A percentile compares a stretch with the other conserved stretches of the same genome.
Conservation (phyloP, 2,888 invertebrate genomes). For the Gasteruption jaculator region DNA sequence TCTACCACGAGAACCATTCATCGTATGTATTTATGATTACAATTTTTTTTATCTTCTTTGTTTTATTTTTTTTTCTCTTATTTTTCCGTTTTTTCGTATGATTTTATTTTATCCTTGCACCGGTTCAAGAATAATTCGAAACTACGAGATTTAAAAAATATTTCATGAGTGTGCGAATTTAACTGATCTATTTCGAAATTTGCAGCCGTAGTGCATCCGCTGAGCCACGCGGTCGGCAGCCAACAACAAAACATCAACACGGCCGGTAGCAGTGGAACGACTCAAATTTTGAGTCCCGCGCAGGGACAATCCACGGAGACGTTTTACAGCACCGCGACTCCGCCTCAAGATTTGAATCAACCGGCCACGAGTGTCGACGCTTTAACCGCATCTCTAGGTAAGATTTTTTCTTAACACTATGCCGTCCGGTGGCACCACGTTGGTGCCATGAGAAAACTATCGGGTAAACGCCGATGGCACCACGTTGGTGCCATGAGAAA, state of each 20-base stretch:
- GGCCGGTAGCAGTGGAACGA: constrained; percentile 33
- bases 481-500: too few species aligned
- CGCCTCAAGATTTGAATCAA: constrained; percentile 48
- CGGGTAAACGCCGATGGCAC: too few species aligned
- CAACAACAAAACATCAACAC: constrained; percentile 42
- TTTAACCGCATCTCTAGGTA: constrained; percentile 43
- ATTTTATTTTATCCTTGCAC: not conserved
- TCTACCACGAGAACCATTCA: constrained; percentile 47
- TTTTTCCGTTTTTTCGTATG: not conserved
- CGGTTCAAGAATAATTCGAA: not conserved
- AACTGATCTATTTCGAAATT: constrained; percentile 22
- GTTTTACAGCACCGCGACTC: constrained; percentile 45
- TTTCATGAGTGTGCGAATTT: not conserved
- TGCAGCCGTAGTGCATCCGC: constrained; percentile 47
- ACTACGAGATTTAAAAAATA: not conserved
- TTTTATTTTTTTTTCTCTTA: constrained; percentile 8
- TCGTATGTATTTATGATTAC: constrained; percentile 44
- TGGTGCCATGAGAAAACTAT: too few species aligned
- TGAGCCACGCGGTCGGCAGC: constrained; percentile 44
- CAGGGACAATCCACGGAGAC: constrained; percentile 44
- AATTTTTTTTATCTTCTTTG: constrained; percentile 23
- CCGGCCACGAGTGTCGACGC: constrained; percentile 42
- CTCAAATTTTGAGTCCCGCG: constrained; percentile 42
- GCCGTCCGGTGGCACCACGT: too few species aligned
- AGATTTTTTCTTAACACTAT: constrained; percentile 9